phyloP scores from a whole-genome alignment of 2,113 vertebrate genomes.

The Macheiramphus alcinus region DNA sequence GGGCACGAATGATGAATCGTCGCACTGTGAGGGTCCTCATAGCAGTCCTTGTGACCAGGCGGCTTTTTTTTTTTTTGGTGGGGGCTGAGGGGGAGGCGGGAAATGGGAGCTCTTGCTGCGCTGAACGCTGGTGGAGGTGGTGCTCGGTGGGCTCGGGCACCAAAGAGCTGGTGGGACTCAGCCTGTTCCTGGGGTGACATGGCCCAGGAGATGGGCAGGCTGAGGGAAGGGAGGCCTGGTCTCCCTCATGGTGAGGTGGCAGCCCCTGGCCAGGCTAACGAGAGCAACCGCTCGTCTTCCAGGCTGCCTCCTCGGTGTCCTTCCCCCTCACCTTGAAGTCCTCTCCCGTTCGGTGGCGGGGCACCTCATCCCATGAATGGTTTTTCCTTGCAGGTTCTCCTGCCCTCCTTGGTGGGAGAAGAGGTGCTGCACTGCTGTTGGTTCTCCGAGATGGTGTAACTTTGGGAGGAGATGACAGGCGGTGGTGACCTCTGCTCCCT shows the following conservation, averaged over 20 bases:
- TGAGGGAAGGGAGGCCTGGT: background rate
- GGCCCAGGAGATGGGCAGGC: background rate
- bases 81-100: accelerated
- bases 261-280: background rate
- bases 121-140: background rate
- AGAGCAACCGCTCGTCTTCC: accelerated
- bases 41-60: background rate
- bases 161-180: background rate
- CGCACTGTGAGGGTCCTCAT: background rate
- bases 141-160: accelerated
- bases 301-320: background rate
- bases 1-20: background rate
- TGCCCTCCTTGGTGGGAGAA: background rate
- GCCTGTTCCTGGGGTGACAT: background rate
- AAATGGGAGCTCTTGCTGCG: background rate
- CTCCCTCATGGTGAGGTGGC: background rate
- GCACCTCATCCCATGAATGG: background rate
- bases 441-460: background rate
- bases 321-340: background rate
- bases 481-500: background rate
- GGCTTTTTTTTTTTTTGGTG: background rate
- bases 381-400: background rate
- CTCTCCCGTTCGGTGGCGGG: background rate
- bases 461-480: background rate
- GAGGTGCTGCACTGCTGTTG: background rate